Percentiles rank a stretch among this genome's conserved stretches.
These are phyloP conservation scores for Mylabris sibirica DNA, from an alignment of 2,888 invertebrate species.

Conservation along the genomic window DNA sequence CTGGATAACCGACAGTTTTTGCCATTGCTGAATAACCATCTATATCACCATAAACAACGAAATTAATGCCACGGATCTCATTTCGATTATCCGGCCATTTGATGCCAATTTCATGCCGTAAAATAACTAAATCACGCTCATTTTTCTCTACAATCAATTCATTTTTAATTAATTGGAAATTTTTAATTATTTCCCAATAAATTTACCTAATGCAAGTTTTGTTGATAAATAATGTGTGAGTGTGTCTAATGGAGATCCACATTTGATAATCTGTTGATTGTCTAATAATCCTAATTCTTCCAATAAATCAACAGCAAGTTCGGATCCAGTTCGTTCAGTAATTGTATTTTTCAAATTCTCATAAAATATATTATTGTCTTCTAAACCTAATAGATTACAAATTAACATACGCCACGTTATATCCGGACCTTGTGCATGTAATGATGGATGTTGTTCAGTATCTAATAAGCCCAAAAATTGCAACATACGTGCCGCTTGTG, in stretches of 20 bases:
- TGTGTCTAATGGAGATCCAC: conserved; percentile 90
- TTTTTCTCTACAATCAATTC: conserved; percentile 66
- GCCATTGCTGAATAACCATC: conserved; percentile 95
- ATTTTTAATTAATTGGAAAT: not conserved
- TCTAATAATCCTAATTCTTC: conserved; percentile 89
- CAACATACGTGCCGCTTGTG: conserved; percentile 86
- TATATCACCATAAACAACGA: conserved; percentile 87
- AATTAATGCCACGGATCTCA: conserved; percentile 83
- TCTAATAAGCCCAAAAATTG: conserved; percentile 89
- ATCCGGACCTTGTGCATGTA: conserved; percentile 96
- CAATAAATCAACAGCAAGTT: conserved; percentile 75
- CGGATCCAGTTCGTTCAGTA: conserved; percentile 77
- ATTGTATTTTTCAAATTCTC: conserved; percentile 90
- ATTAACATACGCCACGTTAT: conserved; percentile 92
- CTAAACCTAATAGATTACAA: conserved; percentile 83
- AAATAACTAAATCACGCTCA: conserved; percentile 92
- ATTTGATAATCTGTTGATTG: conserved; percentile 82
- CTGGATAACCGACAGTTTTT: conserved; percentile 89
- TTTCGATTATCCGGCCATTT: conserved; percentile 87
- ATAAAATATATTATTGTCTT: conserved; percentile 87
- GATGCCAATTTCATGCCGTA: conserved; percentile 93
- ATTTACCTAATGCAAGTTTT: conserved; percentile 77
- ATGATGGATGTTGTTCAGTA: conserved; percentile 81
- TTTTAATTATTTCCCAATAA: conserved; percentile 6
- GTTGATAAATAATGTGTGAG: conserved; percentile 88